phyloP scores from a whole-genome alignment of 2,888 invertebrate species.

The Beris chalybata region DNA sequence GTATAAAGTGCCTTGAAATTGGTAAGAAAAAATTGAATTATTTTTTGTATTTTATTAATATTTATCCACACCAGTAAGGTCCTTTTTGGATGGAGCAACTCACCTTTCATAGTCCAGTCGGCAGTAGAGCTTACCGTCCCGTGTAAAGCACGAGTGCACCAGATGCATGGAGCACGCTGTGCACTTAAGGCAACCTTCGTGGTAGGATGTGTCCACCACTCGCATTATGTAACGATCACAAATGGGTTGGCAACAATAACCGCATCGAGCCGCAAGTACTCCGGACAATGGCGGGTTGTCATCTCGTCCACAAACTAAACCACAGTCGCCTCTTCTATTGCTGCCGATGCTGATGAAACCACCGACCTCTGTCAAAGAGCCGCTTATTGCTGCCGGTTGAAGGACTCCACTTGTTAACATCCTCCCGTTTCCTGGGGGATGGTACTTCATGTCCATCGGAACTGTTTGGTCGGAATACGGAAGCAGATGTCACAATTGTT shows the following conservation, averaged over 20 bases:
- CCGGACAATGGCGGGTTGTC: slow-evolving; percentile 35
- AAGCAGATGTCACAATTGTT: slow-evolving; percentile 27
- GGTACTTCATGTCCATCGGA: slow-evolving; percentile 56
- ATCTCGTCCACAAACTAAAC: slow-evolving; percentile 26
- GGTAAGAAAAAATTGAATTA: slow-evolving; percentile 6
- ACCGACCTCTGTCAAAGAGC: slow-evolving; percentile 15
- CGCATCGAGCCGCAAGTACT: slow-evolving; percentile 58
- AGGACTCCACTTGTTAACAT: slow-evolving; percentile 55
- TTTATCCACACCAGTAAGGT: not conserved
- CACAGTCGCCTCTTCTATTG: slow-evolving; percentile 30
- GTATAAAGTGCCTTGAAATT: slow-evolving; percentile 63
- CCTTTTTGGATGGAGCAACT: slow-evolving; percentile 44
- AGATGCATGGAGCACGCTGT: slow-evolving; percentile 71
- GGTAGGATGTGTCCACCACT: slow-evolving; percentile 73
- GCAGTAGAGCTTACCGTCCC: slow-evolving; percentile 75
- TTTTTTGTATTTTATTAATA: not conserved
- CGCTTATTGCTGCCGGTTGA: slow-evolving; percentile 42
- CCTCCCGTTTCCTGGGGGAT: slow-evolving; percentile 55
- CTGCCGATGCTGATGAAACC: slow-evolving; percentile 34
- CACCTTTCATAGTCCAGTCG: slow-evolving; percentile 79
- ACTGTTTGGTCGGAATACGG: slow-evolving; percentile 44
- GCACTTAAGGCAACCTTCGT: slow-evolving; percentile 77
- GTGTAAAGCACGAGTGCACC: slow-evolving; percentile 73
- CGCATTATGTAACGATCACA: slow-evolving; percentile 75
- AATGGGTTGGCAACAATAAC: slow-evolving; percentile 71